Evolutionary conservation across 1,140 invertebrate species (phyloP), one percentile per base, ranked within the genome.

Genomic region (Subanguina moxae): DNA sequence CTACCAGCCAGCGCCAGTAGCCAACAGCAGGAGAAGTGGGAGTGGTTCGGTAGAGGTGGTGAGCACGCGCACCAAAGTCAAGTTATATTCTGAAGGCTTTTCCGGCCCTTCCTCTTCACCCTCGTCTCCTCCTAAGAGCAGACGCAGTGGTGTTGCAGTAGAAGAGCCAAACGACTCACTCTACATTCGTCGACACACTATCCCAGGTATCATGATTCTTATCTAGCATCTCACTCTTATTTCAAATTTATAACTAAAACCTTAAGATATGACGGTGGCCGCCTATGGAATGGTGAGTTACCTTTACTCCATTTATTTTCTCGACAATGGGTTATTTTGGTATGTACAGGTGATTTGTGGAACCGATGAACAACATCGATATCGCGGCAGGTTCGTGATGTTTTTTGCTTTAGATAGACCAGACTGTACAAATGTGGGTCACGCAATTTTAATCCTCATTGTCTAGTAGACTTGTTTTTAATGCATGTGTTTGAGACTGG

Each of bases 331-430:
- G n/a, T 52, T 52, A 19, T 21, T 52, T 3, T 19, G 3, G 59
- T 32, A 32, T 30, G 28, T 64, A 27, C 19, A 23, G 59, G 79
- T 82, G 17, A 76, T 82, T n/a, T 82, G 80, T 42, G 79, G 80
- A 57, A 72, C 71, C 38, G 80, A 82, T 67, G 78, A 82, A 28
- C 69, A 78, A 42, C 79, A 82, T 27, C 78, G 79, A 19, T 82
- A 82, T 64, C 73, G 80, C 27, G 80, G 80, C 13, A 64, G 80
- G 58, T 81, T 82, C 78, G 42, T 63, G 73, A 52, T 58, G 23
- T 17, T 57, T 23, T 21, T 59, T 65, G 62, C 25, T 19, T 23
- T 19, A 1, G 5, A 9, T 67, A 8, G 1, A 68, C 5, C 17
- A 67, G 3, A 17, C 1, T 45, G 21, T 23, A 17, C 42, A 72